Conservation (phyloP, 2,113 vertebrate genomes). For the Cisticola juncidis region DNA sequence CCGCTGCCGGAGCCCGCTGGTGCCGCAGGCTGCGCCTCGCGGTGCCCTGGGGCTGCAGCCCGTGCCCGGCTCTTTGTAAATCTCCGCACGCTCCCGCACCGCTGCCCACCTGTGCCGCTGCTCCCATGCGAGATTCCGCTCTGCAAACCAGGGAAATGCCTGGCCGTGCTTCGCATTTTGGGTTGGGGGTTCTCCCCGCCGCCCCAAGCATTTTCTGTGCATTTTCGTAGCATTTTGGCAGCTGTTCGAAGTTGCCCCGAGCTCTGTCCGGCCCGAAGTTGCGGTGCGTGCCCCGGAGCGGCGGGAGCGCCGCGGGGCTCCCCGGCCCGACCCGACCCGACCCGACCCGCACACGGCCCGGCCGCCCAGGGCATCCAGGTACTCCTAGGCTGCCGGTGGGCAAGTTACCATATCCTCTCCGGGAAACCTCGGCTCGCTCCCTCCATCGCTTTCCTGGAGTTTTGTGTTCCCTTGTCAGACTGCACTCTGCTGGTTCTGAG, state of each 20-base stretch:
- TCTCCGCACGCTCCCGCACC: not conserved
- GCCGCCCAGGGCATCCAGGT: not conserved
- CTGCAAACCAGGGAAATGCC: not conserved
- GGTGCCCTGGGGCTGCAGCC: not conserved
- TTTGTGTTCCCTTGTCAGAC: not conserved
- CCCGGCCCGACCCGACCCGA: not conserved
- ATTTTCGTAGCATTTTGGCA: not conserved
- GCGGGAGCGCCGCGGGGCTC: not conserved
- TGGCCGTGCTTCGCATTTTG: not conserved
- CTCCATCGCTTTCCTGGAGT: not conserved
- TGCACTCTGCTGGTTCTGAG: not conserved
- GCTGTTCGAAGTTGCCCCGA: not conserved
- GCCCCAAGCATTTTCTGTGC: not conserved
- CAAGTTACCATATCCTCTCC: not conserved
- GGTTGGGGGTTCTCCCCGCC: fast-evolving
- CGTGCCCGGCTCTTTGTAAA: not conserved
- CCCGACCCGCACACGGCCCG: not conserved
- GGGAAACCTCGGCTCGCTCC: not conserved
- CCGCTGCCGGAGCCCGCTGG: no score
- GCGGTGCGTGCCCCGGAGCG: not conserved
- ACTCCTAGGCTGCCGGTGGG: fast-evolving
- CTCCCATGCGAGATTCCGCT: not conserved
- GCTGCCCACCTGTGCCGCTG: not conserved
- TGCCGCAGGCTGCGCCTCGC: not conserved
- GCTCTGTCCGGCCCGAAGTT: not conserved